Percentiles rank a stretch among this genome's conserved stretches.
Conservation (phyloP, 2,113 vertebrate genomes). For the Lichenostomus cassidix region DNA sequence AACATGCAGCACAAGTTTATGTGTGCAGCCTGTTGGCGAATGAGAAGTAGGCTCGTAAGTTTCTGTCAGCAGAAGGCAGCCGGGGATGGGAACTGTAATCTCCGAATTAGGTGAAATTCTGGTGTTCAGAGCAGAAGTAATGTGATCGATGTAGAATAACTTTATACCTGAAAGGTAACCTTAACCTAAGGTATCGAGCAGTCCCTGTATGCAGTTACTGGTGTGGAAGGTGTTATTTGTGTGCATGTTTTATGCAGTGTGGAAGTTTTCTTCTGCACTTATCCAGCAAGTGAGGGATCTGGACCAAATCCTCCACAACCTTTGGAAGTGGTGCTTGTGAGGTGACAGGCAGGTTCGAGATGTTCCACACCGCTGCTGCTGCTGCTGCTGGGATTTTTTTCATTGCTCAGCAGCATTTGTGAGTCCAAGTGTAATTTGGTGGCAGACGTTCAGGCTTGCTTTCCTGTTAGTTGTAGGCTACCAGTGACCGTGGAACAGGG, state of each 20-base stretch:
- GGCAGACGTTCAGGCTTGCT: background rate
- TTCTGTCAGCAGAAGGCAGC: background rate
- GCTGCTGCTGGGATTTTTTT: background rate
- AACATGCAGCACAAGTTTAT: background rate
- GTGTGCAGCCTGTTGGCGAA: background rate
- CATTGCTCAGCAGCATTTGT: background rate
- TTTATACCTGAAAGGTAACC: background rate
- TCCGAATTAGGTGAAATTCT: background rate
- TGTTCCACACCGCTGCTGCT: background rate
- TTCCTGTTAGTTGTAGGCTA: background rate
- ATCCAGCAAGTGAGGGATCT: background rate
- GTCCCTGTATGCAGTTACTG: background rate
- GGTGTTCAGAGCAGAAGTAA: background rate
- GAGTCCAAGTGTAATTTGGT: background rate
- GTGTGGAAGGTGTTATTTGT: background rate
- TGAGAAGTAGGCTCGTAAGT: rapidly evolving
- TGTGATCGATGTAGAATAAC: background rate
- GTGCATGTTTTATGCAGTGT: background rate
- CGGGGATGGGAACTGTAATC: background rate
- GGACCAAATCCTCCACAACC: background rate
- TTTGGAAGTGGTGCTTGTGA: background rate
- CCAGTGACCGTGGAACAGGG: background rate
- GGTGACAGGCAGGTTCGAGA: background rate
- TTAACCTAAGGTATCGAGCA: background rate
- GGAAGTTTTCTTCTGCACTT: background rate